Base-by-base conservation (phyloP, 1,140 invertebrate species). In the Lethocerus indicus region DNA sequence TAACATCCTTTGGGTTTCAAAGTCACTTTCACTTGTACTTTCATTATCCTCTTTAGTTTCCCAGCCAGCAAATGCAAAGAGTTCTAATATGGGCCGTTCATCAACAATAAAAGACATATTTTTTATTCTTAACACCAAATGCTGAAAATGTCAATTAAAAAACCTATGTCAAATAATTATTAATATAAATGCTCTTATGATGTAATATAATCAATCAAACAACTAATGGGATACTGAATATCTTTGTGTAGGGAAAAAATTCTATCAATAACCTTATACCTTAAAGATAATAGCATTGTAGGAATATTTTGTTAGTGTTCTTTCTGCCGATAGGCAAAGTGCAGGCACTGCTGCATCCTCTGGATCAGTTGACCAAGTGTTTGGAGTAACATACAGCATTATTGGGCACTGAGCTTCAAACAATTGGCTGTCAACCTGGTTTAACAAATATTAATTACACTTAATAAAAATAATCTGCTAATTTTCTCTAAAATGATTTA, bases 91-190 rank as follows among this genome's bases (percentile, higher is more conserved):
- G 29, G 98, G 66, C 56, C 75, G 72, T 64, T 92, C 91, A 62
- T 95, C 93, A 2, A 98, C 62, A 55, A 85, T 79, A 2, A 96
- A 64, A 21, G 80, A 85, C 35, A 93, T 68, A 37, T 88, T 87
- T 47, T 87, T 86, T 25, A 93, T 65, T 44, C 76, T 78, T 7
- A 95, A 68, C 4, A 86, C 76, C 14, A 95, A 65, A 65, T 91
- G 80, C 69, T 87, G 69, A 57, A 73, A 76, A 60, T 74, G 47
- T 47, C 16, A 52, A 43, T 26, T 36, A 20, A 42, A 56, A 39
- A n/a, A 47, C 21, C n/a, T n/a, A n/a, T n/a, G n/a, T n/a, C n/a
- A n/a, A n/a, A n/a, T n/a, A n/a, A n/a, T n/a, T n/a, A n/a, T n/a
- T n/a, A n/a, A n/a, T n/a, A 41, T 41, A 41, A 13, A 12, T 41